Conservation (phyloP, 2,888 invertebrate genomes). For the Microplitis deprimator region DNA sequence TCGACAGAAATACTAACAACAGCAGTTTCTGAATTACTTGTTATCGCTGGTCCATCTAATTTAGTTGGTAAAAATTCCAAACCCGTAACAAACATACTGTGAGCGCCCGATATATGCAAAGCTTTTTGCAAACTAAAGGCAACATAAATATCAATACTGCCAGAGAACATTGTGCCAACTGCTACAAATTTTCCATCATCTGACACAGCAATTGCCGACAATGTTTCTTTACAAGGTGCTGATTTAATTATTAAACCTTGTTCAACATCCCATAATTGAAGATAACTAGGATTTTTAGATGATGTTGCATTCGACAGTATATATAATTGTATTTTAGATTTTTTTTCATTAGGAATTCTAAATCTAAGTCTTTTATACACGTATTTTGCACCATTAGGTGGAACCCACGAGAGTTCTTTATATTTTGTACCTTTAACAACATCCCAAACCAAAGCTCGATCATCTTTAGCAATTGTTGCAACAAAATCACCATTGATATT, state of each 20-base stretch:
- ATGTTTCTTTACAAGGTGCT: constrained; percentile 80
- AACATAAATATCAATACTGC: constrained; percentile 90
- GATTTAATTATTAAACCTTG: constrained; percentile 75
- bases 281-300: constrained; percentile 80
- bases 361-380: constrained; percentile 87
- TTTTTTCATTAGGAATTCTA: constrained; percentile 75
- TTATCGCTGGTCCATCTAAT: constrained; percentile 80
- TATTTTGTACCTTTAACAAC: constrained; percentile 78
- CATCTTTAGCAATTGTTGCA: constrained; percentile 91
- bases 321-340: constrained; percentile 79
- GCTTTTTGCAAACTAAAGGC: constrained; percentile 93
- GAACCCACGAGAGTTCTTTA: constrained; percentile 82
- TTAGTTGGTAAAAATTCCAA: constrained; percentile 89
- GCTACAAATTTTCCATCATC: constrained; percentile 95
- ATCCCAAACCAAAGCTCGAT: constrained; percentile 87
- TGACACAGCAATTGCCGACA: constrained; percentile 88
- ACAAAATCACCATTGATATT: constrained; percentile 84
- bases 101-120: constrained; percentile 86
- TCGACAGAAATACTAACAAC: constrained; percentile 96
- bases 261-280: constrained; percentile 86
- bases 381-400: constrained; percentile 84
- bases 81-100: constrained; percentile 98
- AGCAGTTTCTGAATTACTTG: constrained; percentile 86
- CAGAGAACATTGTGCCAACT: constrained; percentile 94
- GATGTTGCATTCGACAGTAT: constrained; percentile 86